A percentile compares a stretch with the other conserved stretches of the same genome.
These are phyloP conservation scores for Perognathus longimembris DNA, from an alignment of 2,113 vertebrate species.

Conservation along the genomic window DNA sequence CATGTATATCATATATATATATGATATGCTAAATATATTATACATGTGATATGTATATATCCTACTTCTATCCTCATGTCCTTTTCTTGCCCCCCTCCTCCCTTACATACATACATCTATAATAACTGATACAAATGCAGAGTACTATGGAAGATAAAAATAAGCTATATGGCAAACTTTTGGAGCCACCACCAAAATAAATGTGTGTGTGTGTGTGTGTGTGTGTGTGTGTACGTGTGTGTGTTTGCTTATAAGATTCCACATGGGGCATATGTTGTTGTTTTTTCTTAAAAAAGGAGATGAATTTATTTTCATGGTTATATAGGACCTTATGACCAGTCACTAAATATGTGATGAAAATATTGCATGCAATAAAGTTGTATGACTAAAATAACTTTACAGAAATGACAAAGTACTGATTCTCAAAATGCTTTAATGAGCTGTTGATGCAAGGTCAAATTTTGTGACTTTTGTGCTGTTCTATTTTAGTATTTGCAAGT, in stretches of 20 bases:
- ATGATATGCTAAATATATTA: no score
- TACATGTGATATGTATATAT: no score
- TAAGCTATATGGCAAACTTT: conserved; percentile 9
- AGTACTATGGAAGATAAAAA: conserved; percentile 41
- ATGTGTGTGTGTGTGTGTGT: background rate
- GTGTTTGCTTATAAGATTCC: background rate
- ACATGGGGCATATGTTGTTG: background rate
- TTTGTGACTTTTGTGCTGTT: conserved; percentile 62
- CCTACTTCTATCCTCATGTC: no score
- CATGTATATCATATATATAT: no score
- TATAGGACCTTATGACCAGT: background rate
- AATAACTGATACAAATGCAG: background rate
- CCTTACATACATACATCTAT: background rate
- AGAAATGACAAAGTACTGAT: background rate
- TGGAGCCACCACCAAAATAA: background rate
- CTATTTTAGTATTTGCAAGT: conserved; percentile 72
- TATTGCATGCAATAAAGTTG: conserved; percentile 21
- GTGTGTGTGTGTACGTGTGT: background rate
- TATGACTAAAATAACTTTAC: conserved; percentile 15
- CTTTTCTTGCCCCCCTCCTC: no score
- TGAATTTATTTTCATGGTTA: conserved; percentile 4
- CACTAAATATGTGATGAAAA: background rate
- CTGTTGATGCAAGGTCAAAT: conserved; percentile 33
- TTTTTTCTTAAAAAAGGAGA: background rate
- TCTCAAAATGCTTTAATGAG: conserved; percentile 36